A percentile compares a stretch with the other conserved stretches of the same genome.
Evolutionary conservation across 2,797 vertebrate species (phyloP).

Genomic region (Remorina albescens): DNA sequence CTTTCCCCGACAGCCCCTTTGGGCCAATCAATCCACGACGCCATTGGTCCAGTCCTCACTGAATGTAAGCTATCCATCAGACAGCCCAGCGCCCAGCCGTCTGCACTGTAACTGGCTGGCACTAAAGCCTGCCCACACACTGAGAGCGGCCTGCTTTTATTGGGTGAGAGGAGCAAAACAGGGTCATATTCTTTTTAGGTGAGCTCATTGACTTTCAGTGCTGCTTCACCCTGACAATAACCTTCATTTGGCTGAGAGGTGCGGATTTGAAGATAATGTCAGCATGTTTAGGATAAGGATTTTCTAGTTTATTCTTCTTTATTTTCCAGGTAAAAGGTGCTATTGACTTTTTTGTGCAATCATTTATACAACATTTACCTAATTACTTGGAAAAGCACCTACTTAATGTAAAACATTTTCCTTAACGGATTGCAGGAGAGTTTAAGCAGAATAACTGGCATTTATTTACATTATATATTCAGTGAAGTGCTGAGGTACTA

Average conservation of each 20-base stretch:
- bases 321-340: conserved; percentile 49
- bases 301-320: conserved; percentile 50
- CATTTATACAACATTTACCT: conserved; percentile 41
- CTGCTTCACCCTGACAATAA: conserved; percentile 40
- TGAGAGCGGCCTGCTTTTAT: conserved; percentile 61
- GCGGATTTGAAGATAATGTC: conserved; percentile 44
- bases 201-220: conserved; percentile 52
- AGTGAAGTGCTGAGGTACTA: conserved; percentile 80
- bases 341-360: conserved; percentile 55
- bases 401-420: conserved; percentile 53
- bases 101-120: conserved; percentile 73
- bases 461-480: conserved; percentile 83
- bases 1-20: conserved; percentile 76
- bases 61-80: conserved; percentile 79
- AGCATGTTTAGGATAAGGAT: conserved; percentile 41
- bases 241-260: conserved; percentile 59
- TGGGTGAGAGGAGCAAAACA: conserved; percentile 67
- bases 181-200: conserved; percentile 53
- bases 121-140: conserved; percentile 71
- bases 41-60: conserved; percentile 74
- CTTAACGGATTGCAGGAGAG: conserved; percentile 49
- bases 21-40: conserved; percentile 80
- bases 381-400: conserved; percentile 58
- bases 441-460: conserved; percentile 72
- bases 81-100: conserved; percentile 72